These are phyloP conservation scores for Ceratoteleas bidentatus DNA, from an alignment of 1,140 invertebrate genomes.

Conservation along the genomic window DNA sequence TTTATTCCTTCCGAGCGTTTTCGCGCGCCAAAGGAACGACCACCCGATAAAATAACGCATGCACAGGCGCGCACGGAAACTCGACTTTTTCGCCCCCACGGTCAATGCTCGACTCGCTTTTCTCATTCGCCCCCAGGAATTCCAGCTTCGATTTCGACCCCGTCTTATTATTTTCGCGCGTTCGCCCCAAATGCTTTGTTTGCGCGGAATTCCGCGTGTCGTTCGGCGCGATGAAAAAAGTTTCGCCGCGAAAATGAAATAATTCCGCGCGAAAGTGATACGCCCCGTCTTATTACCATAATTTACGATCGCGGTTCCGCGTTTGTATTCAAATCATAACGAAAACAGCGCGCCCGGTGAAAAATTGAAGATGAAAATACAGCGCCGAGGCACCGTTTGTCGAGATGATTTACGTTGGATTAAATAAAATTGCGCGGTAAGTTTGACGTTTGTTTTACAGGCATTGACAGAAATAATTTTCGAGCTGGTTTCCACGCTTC, in stretches of 20 bases:
- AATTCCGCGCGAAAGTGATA: conserved; percentile 18
- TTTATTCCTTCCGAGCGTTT: conserved; percentile 20
- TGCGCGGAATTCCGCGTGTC: neutral
- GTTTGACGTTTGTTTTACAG: conserved; percentile 19
- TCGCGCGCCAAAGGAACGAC: neutral
- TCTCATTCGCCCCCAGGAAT: too few species aligned
- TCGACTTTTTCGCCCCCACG: too few species aligned
- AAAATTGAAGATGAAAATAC: conserved; percentile 49
- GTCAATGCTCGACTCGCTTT: too few species aligned
- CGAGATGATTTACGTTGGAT: conserved; percentile 32
- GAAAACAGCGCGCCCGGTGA: conserved; percentile 22
- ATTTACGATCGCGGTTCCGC: conserved; percentile 27
- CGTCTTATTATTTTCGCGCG: too few species aligned
- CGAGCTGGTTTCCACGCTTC: neutral
- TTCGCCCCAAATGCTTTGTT: too few species aligned
- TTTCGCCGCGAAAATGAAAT: conserved; percentile 27
- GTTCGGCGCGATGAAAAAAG: conserved; percentile 26
- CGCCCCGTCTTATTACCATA: conserved; percentile 32
- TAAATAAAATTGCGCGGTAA: conserved; percentile 24
- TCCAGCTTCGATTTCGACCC: too few species aligned
- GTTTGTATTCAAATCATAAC: conserved; percentile 35
- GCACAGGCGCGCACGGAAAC: too few species aligned
- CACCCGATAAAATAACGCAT: too few species aligned
- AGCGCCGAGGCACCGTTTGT: conserved; percentile 11
- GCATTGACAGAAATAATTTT: neutral